Evolutionary conservation across 2,888 invertebrate species (phyloP).

Genomic region (Steromphala cineraria): DNA sequence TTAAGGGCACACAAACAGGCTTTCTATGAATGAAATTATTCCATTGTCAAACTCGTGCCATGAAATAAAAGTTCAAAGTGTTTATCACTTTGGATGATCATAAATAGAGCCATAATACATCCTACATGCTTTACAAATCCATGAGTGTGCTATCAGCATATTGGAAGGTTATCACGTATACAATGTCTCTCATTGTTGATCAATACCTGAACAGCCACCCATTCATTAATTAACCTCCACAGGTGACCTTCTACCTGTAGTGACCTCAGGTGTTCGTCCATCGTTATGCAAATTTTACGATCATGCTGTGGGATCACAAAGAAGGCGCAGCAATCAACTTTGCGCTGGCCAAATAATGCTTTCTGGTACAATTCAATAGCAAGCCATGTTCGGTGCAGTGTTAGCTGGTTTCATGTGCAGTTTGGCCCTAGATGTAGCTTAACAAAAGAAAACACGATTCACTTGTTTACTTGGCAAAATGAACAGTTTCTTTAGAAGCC

Average conservation of each 20-base stretch:
- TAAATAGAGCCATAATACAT: too few species aligned
- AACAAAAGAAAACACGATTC: conserved; percentile 10
- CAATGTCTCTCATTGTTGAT: too few species aligned
- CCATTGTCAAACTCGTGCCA: too few species aligned
- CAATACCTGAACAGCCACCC: too few species aligned
- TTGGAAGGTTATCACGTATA: too few species aligned
- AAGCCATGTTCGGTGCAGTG: neutral
- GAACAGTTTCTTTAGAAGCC: conserved; percentile 9
- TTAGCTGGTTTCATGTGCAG: neutral
- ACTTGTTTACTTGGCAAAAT: conserved; percentile 15
- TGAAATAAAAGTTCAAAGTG: too few species aligned
- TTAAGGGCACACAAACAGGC: too few species aligned
- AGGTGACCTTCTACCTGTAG: conserved; percentile 13
- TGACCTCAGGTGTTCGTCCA: conserved; percentile 8
- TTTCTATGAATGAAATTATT: too few species aligned
- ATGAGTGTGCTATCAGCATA: too few species aligned
- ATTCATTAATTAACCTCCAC: neutral
- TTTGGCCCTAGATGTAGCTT: conserved; percentile 2
- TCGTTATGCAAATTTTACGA: conserved; percentile 15
- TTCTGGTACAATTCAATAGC: neutral
- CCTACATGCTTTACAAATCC: too few species aligned
- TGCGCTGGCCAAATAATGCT: neutral
- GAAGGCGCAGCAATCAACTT: neutral
- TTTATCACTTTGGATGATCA: too few species aligned
- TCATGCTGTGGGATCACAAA: neutral